A percentile compares a stretch with the other conserved stretches of the same genome.
Evolutionary conservation across 2,113 vertebrate genomes (phyloP).

Genomic region (Oceanodroma tethys): DNA sequence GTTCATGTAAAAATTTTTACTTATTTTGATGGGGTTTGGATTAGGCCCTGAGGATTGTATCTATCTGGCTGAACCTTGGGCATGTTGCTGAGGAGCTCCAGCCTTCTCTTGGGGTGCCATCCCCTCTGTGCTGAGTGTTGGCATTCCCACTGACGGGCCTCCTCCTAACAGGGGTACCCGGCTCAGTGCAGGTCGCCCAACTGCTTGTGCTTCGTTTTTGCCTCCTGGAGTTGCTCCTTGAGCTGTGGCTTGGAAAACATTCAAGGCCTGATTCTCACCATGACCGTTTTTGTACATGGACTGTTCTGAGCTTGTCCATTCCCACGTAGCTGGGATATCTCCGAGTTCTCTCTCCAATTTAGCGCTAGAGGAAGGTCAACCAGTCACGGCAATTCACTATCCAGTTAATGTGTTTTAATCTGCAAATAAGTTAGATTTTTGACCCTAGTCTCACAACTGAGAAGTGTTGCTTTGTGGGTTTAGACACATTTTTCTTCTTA

Average conservation of each 20-base stretch:
- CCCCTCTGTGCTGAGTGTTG: not conserved
- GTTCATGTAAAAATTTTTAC: not conserved
- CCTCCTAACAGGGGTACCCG: not conserved
- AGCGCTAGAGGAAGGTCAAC: not conserved
- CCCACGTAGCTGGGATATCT: not conserved
- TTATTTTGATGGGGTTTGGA: not conserved
- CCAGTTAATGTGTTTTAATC: not conserved
- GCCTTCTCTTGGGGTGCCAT: not conserved
- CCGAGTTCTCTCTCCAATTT: not conserved
- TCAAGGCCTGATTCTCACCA: not conserved
- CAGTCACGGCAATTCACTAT: not conserved
- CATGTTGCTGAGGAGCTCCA: not conserved
- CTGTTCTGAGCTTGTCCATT: not conserved
- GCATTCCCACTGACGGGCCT: not conserved
- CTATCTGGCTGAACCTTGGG: not conserved
- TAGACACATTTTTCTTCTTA: not conserved
- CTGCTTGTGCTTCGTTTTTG: not conserved
- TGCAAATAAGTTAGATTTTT: not conserved
- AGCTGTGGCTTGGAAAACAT: not conserved
- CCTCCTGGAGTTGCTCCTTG: not conserved
- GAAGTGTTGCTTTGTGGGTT: not conserved
- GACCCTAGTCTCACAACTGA: not conserved
- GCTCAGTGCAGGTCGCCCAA: accelerated
- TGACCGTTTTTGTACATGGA: not conserved
- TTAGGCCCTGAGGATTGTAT: not conserved